Evolutionary conservation across 2,888 invertebrate species (phyloP).

Genomic region (Noctua comes): DNA sequence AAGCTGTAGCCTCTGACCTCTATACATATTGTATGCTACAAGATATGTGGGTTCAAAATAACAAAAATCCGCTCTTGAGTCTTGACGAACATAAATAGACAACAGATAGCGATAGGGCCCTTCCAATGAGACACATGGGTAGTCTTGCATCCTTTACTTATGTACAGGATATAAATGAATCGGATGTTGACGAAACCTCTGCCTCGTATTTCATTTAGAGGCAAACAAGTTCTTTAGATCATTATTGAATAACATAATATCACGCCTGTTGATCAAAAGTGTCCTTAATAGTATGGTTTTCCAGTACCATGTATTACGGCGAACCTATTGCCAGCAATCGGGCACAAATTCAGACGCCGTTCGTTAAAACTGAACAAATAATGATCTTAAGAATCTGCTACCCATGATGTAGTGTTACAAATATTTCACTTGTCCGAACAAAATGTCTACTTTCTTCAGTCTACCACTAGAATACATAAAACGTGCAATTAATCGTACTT

Average conservation of each 20-base stretch:
- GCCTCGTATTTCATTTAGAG: not conserved
- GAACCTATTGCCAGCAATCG: not conserved
- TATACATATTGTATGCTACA: conserved; percentile 15
- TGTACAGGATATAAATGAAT: not conserved
- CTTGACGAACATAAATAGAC: not conserved
- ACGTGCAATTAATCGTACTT: conserved; percentile 54
- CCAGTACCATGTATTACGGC: not conserved
- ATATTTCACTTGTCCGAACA: conserved; percentile 6
- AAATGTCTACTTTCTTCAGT: conserved; percentile 42
- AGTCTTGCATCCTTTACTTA: not conserved
- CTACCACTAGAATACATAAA: conserved; percentile 17
- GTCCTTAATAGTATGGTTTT: not conserved
- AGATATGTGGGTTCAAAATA: not conserved
- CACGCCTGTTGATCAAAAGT: not conserved
- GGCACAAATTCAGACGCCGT: not conserved
- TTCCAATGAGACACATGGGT: not conserved
- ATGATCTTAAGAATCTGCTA: too few relatives aligned
- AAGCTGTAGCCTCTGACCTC: not conserved
- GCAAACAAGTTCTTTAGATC: too few relatives aligned
- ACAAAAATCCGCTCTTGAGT: not conserved
- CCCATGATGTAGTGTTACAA: not conserved
- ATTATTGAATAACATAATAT: not conserved
- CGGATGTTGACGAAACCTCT: not conserved
- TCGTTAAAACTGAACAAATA: not conserved
- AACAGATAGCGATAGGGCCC: not conserved